phyloP scores from a whole-genome alignment of 2,113 vertebrate species.

The Malurus elegans region DNA sequence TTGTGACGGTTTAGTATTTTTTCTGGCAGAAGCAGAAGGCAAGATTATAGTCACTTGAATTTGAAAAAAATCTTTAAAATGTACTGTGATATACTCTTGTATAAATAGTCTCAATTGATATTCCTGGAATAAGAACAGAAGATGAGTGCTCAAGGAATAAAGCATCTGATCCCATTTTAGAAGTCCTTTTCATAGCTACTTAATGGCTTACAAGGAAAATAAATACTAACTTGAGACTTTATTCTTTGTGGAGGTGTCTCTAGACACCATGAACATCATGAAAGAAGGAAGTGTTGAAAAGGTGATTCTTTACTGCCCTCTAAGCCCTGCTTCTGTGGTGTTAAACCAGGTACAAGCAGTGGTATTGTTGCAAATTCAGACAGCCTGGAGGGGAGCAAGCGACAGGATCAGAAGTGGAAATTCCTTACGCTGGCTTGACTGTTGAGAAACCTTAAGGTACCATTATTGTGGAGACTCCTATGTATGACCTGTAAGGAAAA shows the following conservation, averaged over 20 bases:
- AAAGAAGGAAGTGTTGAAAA: neutral
- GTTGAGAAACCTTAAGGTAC: neutral
- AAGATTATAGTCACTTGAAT: neutral
- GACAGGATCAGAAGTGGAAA: neutral
- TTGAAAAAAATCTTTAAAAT: neutral
- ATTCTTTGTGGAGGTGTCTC: neutral
- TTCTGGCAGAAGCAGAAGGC: neutral
- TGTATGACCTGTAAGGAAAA: neutral
- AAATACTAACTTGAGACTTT: neutral
- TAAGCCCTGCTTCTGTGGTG: neutral
- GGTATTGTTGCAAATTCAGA: neutral
- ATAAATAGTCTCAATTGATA: neutral
- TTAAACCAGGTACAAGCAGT: neutral
- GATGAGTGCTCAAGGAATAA: neutral
- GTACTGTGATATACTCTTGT: neutral
- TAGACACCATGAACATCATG: neutral
- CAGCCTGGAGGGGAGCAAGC: neutral
- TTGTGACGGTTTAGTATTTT: neutral
- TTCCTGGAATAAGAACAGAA: neutral
- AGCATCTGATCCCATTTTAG: neutral
- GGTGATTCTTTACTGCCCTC: neutral
- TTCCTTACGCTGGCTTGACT: neutral
- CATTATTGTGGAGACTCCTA: neutral
- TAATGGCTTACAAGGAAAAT: neutral
- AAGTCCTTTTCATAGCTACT: neutral